These are phyloP conservation scores for Pomacea maculata DNA, from an alignment of 1,140 invertebrate genomes.

Conservation along the genomic window DNA sequence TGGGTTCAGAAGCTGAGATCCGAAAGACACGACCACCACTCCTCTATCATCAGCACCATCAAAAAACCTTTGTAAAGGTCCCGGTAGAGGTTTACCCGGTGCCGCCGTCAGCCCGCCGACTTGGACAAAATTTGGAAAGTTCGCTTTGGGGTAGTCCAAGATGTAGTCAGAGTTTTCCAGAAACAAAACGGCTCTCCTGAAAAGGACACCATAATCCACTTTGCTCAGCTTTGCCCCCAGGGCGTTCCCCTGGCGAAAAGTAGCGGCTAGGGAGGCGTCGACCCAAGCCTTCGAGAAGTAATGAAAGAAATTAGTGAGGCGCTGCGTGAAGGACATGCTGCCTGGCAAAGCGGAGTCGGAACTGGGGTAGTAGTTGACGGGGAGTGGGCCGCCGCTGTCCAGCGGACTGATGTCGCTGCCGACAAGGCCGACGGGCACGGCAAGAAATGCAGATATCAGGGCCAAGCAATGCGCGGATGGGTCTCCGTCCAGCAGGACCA, in stretches of 20 bases:
- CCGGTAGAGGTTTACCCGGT: conserved; percentile 17
- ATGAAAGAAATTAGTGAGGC: conserved; percentile 11
- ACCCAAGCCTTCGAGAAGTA: not conserved
- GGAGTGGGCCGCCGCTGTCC: conserved; percentile 12
- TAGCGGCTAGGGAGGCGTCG: not conserved
- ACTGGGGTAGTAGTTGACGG: conserved; percentile 7
- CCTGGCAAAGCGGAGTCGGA: conserved; percentile 1
- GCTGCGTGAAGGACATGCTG: conserved; percentile 7
- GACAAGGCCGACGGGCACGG: not conserved
- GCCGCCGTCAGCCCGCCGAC: conserved; percentile 35
- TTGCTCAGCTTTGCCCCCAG: not conserved
- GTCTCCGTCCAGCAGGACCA: conserved; percentile 13
- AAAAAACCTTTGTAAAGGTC: conserved; percentile 26
- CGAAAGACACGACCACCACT: conserved; percentile 37
- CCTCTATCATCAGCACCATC: conserved; percentile 24
- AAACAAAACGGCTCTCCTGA: conserved; percentile 27
- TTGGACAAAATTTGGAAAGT: conserved; percentile 35
- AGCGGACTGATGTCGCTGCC: not conserved
- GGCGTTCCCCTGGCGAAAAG: conserved; percentile 8
- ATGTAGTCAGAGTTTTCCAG: conserved; percentile 37
- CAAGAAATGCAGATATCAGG: conserved; percentile 12
- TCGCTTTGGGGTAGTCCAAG: conserved; percentile 37
- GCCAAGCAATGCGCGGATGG: conserved; percentile 2
- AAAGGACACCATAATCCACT: conserved; percentile 1
- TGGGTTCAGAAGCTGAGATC: conserved; percentile 15